Evolutionary conservation across 2,797 vertebrate genomes (phyloP).

Genomic region (Rhabdophis nuchalis): DNA sequence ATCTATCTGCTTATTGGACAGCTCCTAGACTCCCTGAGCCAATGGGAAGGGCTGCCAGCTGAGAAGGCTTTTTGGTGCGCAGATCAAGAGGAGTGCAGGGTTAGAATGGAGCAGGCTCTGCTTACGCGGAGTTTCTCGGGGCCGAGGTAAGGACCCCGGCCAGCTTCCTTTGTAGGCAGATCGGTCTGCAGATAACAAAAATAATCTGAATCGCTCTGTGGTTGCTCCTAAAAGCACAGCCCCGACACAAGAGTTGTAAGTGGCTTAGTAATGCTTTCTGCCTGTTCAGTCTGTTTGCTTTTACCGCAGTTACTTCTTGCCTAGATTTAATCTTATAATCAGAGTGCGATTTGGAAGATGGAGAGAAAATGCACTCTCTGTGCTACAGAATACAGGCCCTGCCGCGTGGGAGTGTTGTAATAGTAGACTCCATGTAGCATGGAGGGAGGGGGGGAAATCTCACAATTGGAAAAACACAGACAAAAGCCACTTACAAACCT

Average conservation of each 20-base stretch:
- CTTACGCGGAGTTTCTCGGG: background rate
- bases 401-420: background rate
- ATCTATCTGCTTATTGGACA: constrained; percentile 62
- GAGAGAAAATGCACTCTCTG: background rate
- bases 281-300: background rate
- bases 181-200: background rate
- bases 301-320: background rate
- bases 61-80: constrained; percentile 23
- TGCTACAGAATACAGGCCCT: background rate
- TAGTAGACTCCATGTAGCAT: background rate
- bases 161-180: background rate
- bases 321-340: background rate
- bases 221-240: background rate
- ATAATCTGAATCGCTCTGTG: background rate
- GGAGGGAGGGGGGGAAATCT: background rate
- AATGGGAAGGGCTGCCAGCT: constrained; percentile 62
- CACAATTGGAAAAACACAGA: background rate
- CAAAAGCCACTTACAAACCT: background rate
- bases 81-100: constrained; percentile 69
- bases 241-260: background rate
- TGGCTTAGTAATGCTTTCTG: background rate
- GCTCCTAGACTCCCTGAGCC: constrained; percentile 38
- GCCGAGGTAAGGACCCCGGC: background rate
- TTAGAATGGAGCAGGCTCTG: constrained; percentile 60
- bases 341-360: background rate